These are phyloP conservation scores for Danio albolineatus DNA, from an alignment of 2,797 vertebrate species.

Conservation along the genomic window DNA sequence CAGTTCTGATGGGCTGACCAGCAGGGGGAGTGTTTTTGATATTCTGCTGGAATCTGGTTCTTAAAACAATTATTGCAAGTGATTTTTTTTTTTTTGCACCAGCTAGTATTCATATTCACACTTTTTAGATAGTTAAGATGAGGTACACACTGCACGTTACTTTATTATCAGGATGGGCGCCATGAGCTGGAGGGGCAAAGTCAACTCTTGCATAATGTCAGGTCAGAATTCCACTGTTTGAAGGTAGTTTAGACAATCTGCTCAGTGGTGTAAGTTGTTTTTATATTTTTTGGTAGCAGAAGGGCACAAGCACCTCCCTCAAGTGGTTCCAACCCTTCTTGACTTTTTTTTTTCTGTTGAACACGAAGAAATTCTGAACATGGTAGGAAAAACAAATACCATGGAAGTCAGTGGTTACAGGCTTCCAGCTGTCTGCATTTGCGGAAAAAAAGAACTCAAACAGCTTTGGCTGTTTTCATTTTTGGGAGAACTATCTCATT, in stretches of 20 bases:
- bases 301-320: too few relatives aligned
- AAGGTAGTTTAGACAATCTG: background rate
- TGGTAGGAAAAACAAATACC: too few relatives aligned
- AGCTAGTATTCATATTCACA: slow-evolving; percentile 68
- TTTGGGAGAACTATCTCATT: background rate
- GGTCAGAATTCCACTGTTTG: slow-evolving; percentile 11
- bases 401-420: too few relatives aligned
- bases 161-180: slow-evolving; percentile 44
- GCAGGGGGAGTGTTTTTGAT: slow-evolving; percentile 73
- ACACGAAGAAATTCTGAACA: too few relatives aligned
- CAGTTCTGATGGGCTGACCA: slow-evolving; percentile 67
- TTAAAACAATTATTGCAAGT: slow-evolving; percentile 34
- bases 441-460: too few relatives aligned
- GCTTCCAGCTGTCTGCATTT: too few relatives aligned
- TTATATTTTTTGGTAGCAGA: background rate
- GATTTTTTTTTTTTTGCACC: background rate
- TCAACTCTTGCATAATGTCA: slow-evolving; percentile 40
- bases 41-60: slow-evolving; percentile 52
- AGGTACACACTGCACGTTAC: slow-evolving; percentile 16
- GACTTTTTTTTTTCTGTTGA: too few relatives aligned
- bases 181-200: slow-evolving; percentile 53
- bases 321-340: too few relatives aligned
- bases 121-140: slow-evolving; percentile 63
- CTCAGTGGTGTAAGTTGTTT: background rate
- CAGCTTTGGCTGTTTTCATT: background rate